phyloP scores from a whole-genome alignment of 2,888 invertebrate genomes.

The Drosophila yooni region DNA sequence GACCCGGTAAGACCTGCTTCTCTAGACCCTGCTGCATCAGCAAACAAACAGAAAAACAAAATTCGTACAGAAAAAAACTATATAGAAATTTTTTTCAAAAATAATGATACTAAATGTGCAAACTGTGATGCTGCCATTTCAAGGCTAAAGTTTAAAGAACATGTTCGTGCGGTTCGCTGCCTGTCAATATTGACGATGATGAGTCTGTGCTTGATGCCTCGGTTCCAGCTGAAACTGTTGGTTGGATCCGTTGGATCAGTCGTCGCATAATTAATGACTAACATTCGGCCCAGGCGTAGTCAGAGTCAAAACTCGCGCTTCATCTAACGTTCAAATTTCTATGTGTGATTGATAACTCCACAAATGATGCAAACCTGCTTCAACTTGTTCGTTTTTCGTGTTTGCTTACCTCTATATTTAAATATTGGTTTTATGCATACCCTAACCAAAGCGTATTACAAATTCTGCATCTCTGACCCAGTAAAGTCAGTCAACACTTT shows the following conservation, averaged over 20 bases:
- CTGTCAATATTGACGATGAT: constrained; percentile 81
- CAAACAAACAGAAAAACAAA: constrained; percentile 25
- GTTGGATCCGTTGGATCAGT: constrained; percentile 44
- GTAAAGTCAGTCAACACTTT: background rate
- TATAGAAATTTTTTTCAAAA: constrained; percentile 42
- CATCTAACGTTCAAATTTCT: constrained; percentile 76
- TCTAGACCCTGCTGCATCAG: constrained; percentile 63
- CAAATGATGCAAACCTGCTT: constrained; percentile 76
- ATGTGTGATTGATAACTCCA: constrained; percentile 80
- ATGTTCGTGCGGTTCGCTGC: constrained; percentile 60
- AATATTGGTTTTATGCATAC: constrained; percentile 18
- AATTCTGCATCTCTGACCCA: background rate
- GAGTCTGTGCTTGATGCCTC: constrained; percentile 64
- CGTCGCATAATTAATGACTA: constrained; percentile 80
- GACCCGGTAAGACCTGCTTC: constrained; percentile 63
- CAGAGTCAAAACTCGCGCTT: constrained; percentile 77
- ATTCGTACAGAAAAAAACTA: constrained; percentile 22
- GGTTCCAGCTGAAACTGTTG: constrained; percentile 43
- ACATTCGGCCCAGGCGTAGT: constrained; percentile 79
- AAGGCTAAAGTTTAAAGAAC: constrained; percentile 81
- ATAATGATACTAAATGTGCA: constrained; percentile 69
- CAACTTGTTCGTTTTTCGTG: constrained; percentile 53
- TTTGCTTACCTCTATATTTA: constrained; percentile 5
- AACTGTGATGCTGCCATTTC: constrained; percentile 62
- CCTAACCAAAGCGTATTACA: constrained; percentile 10